phyloP scores from a whole-genome alignment of 2,113 vertebrate species.

The Casuarius casuarius region DNA sequence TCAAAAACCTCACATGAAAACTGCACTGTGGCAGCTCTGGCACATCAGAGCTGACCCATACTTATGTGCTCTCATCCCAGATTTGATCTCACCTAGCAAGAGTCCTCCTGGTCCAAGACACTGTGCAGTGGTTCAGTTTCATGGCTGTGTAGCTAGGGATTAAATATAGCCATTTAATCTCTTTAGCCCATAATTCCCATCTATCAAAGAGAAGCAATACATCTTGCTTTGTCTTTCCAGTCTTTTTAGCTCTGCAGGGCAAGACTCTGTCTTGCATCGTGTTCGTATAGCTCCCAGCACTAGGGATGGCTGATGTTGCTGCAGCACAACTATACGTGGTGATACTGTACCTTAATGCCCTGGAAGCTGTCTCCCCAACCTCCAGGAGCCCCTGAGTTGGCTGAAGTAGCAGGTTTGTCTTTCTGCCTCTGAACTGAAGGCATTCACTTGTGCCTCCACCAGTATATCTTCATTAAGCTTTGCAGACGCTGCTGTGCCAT shows the following conservation, averaged over 20 bases:
- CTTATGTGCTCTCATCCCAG: background rate
- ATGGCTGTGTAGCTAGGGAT: background rate
- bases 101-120: background rate
- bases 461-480: background rate
- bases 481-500: background rate
- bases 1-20: background rate
- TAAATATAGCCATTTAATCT: background rate
- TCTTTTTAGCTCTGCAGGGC: background rate
- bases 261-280: rapidly evolving
- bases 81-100: background rate
- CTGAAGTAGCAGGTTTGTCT: background rate
- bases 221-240: background rate
- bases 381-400: background rate
- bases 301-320: rapidly evolving
- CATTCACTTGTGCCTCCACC: background rate
- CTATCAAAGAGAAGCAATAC: background rate
- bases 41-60: rapidly evolving
- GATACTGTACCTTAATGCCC: background rate
- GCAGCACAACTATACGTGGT: background rate
- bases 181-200: background rate
- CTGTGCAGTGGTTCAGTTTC: background rate
- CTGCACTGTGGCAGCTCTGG: background rate
- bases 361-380: background rate
- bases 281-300: background rate
- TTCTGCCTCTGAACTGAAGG: background rate